Conservation (phyloP, 1,140 invertebrate genomes). For the Zaprionus inermis region DNA sequence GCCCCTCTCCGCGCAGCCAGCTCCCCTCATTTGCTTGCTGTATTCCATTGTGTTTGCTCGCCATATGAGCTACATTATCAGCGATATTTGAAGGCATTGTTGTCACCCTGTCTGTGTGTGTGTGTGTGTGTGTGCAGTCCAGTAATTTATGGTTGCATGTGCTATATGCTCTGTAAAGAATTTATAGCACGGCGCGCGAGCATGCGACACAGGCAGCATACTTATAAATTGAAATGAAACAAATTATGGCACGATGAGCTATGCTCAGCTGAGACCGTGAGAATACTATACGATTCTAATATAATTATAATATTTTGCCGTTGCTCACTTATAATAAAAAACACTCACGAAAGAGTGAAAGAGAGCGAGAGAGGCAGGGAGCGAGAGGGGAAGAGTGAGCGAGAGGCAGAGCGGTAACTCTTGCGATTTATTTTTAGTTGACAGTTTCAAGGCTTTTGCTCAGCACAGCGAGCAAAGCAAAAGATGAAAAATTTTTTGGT, state of each 20-base stretch:
- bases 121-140: constrained; percentile 18
- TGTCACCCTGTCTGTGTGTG: constrained; percentile 12
- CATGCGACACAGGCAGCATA: constrained; percentile 32
- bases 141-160: constrained; percentile 48
- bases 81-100: constrained; percentile 41
- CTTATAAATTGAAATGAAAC: constrained; percentile 64
- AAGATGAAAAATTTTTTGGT: constrained; percentile 29
- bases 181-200: constrained; percentile 39
- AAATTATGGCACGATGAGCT: constrained; percentile 40
- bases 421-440: constrained; percentile 81
- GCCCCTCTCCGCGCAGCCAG: no score
- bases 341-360: constrained; percentile 19
- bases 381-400: constrained; percentile 38
- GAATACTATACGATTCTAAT: constrained; percentile 47
- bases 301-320: constrained; percentile 67
- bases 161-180: constrained; percentile 32
- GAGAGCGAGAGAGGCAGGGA: constrained; percentile 41
- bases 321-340: constrained; percentile 23
- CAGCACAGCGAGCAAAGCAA: constrained; percentile 40
- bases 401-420: constrained; percentile 43
- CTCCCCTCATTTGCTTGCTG: neutral
- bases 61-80: constrained; percentile 37
- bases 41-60: constrained; percentile 58
- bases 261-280: constrained; percentile 23
- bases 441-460: constrained; percentile 78